Conservation (phyloP, 2,113 vertebrate species). For the Pungitius pungitius region DNA sequence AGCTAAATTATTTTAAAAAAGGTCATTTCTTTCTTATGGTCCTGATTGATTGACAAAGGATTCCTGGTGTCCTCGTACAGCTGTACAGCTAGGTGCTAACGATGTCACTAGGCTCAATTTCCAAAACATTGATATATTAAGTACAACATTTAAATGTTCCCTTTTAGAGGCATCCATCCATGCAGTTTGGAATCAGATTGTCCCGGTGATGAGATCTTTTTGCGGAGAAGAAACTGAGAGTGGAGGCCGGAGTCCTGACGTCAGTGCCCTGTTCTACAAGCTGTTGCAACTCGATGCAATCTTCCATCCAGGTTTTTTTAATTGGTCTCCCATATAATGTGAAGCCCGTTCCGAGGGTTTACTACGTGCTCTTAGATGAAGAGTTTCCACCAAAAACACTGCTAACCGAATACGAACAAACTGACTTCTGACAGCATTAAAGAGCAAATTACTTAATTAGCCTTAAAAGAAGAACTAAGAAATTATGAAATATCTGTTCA, state of each 20-base stretch:
- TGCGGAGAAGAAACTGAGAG: neutral
- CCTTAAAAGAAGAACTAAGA: neutral
- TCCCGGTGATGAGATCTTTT: neutral
- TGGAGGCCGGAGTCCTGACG: neutral
- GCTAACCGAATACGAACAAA: neutral
- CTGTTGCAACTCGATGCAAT: constrained; percentile 1
- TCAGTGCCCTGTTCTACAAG: neutral
- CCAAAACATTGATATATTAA: constrained; percentile 7
- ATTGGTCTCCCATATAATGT: constrained; percentile 1
- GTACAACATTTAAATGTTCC: neutral
- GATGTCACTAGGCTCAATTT: constrained; percentile 8
- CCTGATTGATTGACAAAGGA: constrained; percentile 10
- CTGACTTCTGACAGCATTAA: neutral
- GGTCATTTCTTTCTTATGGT: neutral
- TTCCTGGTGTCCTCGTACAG: neutral
- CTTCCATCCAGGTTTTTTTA: neutral
- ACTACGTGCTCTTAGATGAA: neutral
- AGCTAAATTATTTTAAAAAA: constrained; percentile 17
- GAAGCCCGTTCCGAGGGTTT: neutral
- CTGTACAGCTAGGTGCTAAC: constrained; percentile 18
- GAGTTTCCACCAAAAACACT: neutral
- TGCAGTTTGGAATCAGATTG: neutral
- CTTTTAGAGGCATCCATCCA: neutral
- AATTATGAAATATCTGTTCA: neutral
- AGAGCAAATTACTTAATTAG: neutral